A percentile compares a stretch with the other conserved stretches of the same genome.
Conservation (phyloP, 2,888 invertebrate species). For the Plebejus melissa region DNA sequence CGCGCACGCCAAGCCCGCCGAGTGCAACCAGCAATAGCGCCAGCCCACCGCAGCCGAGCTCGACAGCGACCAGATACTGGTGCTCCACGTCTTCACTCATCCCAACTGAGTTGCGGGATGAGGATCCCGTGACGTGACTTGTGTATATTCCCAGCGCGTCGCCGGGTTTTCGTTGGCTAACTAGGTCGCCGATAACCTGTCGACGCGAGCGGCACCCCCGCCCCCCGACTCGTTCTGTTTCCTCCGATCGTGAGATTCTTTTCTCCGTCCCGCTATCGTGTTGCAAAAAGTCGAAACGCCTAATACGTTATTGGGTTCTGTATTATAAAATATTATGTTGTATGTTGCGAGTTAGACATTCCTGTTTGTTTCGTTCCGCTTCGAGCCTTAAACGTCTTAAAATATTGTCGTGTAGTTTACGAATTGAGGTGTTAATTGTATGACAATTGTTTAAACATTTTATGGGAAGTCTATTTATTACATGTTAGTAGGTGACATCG, state of each 20-base stretch:
- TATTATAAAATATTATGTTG: background rate
- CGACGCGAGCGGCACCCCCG: background rate
- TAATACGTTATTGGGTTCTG: background rate
- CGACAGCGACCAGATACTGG: slow-evolving; percentile 30
- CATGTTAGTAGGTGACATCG: slow-evolving; percentile 20
- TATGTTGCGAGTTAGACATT: slow-evolving; percentile 19
- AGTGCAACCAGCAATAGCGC: slow-evolving; percentile 85
- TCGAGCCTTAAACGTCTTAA: background rate
- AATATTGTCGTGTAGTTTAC: background rate
- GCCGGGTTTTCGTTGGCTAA: background rate
- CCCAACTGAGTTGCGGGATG: background rate
- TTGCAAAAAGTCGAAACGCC: background rate
- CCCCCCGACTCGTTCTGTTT: background rate
- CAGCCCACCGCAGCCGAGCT: background rate
- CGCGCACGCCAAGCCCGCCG: slow-evolving; percentile 72
- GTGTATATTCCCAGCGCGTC: background rate
- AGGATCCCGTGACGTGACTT: background rate
- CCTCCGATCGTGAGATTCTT: slow-evolving; percentile 15
- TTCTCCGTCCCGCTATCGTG: slow-evolving; percentile 6
- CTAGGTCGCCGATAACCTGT: background rate
- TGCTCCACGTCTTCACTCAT: slow-evolving; percentile 30
- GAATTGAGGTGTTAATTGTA: background rate
- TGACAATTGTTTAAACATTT: slow-evolving; percentile 9
- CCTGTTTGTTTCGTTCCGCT: slow-evolving; percentile 20
- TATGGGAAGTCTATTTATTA: slow-evolving; percentile 25